Evolutionary conservation across 2,888 invertebrate species (phyloP), one percentile per base, ranked within the genome.

Genomic region (Diarsia rubi): DNA sequence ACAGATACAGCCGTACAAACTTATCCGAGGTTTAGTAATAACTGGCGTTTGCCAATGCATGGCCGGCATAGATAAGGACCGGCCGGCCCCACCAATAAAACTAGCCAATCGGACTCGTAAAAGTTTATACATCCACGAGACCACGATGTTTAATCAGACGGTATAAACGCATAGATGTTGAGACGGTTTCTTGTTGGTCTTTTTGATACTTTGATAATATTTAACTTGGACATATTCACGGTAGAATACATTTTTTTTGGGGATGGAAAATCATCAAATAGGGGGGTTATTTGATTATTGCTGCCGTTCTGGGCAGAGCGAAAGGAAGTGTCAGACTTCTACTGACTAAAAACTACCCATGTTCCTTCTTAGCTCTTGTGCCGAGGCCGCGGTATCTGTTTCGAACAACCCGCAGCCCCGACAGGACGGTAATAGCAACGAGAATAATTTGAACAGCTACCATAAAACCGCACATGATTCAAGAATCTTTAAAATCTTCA

Each of bases 41-140:
- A 81, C 79, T 60, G 77, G 49, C 73, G 24, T 73, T 75, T 67
- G 71, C 72, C 84, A 27, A 76, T 77, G 85, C 73, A 79, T 86
- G 87, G 73, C 60, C 42, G 9, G 59, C 60, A 63, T 44, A 80
- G 86, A 86, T 85, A 85, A 86, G 85, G 54, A 75, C 81, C 49
- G 76, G 73, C 47, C 67, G 73, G 62, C 68, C 81, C 66, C 60
- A 69, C 78, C 76, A 86, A 85, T 86, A 87, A 87, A 86, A 85
- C 60, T 81, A 21, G 77, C 66, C 81, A 84, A 77, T 74, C 69
- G 71, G 27, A 77, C 77, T 84, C 84, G 66, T 86, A 86, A 86
- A 86, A 85, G 63, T 85, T 86, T 86, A 86, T 86, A 84, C 67
- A 77, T 76, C 64, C 49, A 71, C 73, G 67, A 76, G 73, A 75